A percentile compares a stretch with the other conserved stretches of the same genome.
Conservation (phyloP, 2,888 invertebrate genomes). For the Drosophila yooni region DNA sequence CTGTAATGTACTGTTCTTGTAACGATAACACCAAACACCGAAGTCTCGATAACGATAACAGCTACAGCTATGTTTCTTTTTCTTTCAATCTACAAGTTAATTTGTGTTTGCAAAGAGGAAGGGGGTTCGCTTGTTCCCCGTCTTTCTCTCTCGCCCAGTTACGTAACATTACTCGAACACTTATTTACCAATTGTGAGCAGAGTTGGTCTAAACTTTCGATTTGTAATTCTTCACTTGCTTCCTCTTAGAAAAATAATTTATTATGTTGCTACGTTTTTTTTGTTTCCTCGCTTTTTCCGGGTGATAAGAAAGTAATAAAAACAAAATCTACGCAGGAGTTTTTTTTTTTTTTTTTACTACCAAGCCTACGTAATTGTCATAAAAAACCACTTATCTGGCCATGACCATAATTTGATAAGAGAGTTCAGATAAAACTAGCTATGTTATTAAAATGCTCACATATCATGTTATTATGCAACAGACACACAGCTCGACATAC, state of each 20-base stretch:
- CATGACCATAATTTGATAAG: conserved; percentile 43
- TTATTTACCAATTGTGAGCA: neutral
- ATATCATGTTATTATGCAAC: conserved; percentile 6
- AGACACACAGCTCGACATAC: neutral
- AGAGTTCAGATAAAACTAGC: conserved; percentile 30
- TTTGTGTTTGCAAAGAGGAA: neutral
- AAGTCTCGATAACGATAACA: conserved; percentile 46
- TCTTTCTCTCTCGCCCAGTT: neutral
- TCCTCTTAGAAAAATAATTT: conserved; percentile 4
- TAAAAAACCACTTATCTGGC: conserved; percentile 20
- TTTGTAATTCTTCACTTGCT: neutral
- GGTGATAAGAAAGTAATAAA: conserved; percentile 5
- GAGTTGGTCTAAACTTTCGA: neutral
- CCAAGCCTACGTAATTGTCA: conserved; percentile 36
- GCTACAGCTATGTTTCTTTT: neutral
- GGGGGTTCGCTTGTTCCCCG: neutral
- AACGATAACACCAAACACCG: conserved; percentile 33
- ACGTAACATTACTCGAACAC: neutral
- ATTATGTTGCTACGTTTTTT: conserved; percentile 4
- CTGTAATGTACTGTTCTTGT: conserved; percentile 13
- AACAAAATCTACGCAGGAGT: conserved; percentile 25
- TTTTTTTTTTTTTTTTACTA: conserved; percentile 4
- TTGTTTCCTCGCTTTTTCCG: conserved; percentile 4
- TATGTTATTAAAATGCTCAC: conserved; percentile 26
- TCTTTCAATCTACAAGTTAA: conserved; percentile 25